Evolutionary conservation across 2,113 vertebrate genomes (phyloP).

Genomic region (Neoarius graeffei): DNA sequence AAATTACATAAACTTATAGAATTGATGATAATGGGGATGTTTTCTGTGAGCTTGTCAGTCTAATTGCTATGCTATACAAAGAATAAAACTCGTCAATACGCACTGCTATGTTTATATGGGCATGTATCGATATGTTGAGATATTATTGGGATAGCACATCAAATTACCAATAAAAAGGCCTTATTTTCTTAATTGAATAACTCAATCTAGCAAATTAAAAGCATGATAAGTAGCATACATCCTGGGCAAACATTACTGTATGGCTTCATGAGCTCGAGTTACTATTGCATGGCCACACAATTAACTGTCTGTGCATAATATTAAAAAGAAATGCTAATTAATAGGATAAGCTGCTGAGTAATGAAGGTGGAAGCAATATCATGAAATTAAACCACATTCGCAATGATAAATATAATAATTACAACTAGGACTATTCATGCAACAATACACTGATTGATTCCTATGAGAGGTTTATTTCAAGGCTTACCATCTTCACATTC

Average conservation of each 20-base stretch:
- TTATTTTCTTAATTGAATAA: neutral
- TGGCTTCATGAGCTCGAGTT: neutral
- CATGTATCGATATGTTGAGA: no score
- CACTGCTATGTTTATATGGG: no score
- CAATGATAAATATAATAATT: no score
- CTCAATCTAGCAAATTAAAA: neutral
- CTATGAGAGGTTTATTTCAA: no score
- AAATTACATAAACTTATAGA: no score
- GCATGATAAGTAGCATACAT: neutral
- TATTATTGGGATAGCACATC: neutral
- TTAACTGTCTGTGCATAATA: neutral
- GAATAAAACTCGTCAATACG: neutral
- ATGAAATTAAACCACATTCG: neutral
- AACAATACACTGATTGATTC: neutral
- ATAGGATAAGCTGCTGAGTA: neutral
- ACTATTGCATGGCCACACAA: neutral
- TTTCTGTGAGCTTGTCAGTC: no score
- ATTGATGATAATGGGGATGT: no score
- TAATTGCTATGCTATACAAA: no score
- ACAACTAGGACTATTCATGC: no score
- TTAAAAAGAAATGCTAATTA: neutral
- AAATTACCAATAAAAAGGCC: neutral
- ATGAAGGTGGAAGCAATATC: neutral
- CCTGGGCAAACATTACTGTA: neutral
- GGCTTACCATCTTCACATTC: neutral